A percentile compares a stretch with the other conserved stretches of the same genome.
These are phyloP conservation scores for Philereme transversata DNA, from an alignment of 2,888 invertebrate species.

Conservation along the genomic window DNA sequence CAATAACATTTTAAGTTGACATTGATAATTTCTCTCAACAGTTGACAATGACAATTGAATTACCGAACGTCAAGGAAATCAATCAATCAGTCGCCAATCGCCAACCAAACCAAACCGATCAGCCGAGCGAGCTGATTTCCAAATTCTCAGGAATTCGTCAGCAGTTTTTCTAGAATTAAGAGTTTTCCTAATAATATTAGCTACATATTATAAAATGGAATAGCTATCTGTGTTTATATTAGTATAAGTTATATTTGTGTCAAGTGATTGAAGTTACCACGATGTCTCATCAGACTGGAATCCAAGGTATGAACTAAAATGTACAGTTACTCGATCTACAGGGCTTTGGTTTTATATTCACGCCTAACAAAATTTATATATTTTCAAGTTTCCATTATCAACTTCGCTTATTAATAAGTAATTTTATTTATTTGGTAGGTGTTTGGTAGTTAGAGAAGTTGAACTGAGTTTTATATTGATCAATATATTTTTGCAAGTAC, in stretches of 20 bases:
- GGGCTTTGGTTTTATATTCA: conserved; percentile 25
- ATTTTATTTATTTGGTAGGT: too few species aligned
- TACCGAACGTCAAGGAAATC: too few species aligned
- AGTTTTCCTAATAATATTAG: neutral
- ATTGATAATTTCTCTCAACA: neutral
- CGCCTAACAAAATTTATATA: neutral
- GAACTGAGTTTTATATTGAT: too few species aligned
- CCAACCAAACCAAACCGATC: neutral
- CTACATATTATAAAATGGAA: conserved; percentile 22
- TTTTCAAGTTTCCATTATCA: too few species aligned
- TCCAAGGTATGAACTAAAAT: conserved; percentile 85
- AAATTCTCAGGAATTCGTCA: neutral
- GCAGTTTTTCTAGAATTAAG: neutral
- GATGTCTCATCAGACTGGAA: conserved; percentile 97
- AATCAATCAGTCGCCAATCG: too few species aligned
- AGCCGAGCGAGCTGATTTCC: neutral
- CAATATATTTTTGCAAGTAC: too few species aligned
- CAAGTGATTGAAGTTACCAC: conserved; percentile 38
- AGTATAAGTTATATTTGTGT: conserved; percentile 9
- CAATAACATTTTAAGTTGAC: neutral
- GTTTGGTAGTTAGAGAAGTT: too few species aligned
- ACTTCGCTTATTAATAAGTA: too few species aligned
- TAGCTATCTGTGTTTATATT: conserved; percentile 3
- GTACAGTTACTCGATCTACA: conserved; percentile 35
- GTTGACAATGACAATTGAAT: too few species aligned